Percentiles rank a stretch among this genome's conserved stretches.
These are phyloP conservation scores for Acipenser ruthenus DNA, from an alignment of 2,797 vertebrate genomes.

Conservation along the genomic window DNA sequence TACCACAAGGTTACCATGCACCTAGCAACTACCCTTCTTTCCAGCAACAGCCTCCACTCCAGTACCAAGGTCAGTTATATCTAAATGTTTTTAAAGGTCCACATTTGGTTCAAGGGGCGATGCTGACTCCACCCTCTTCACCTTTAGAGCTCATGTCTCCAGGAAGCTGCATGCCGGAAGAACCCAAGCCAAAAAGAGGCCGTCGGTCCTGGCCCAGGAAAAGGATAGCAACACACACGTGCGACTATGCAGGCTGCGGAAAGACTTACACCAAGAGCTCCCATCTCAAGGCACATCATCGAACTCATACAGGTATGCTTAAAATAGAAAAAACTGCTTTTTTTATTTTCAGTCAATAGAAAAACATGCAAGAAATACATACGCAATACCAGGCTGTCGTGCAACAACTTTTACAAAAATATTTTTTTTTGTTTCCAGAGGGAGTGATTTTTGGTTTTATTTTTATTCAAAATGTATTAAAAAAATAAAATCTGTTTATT, in stretches of 20 bases:
- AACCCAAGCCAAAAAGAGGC: slow-evolving; percentile 87
- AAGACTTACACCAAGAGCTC: slow-evolving; percentile 99
- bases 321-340: not conserved
- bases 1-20: slow-evolving; percentile 72
- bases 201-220: slow-evolving; percentile 92
- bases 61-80: slow-evolving; percentile 84
- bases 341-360: no score
- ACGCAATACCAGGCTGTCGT: no score
- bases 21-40: slow-evolving; percentile 69
- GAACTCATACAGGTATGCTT: slow-evolving; percentile 89
- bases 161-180: slow-evolving; percentile 72
- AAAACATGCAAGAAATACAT: no score
- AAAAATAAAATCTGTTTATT: no score
- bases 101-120: not conserved
- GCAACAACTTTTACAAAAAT: no score
- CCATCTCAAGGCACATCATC: slow-evolving; percentile 93
- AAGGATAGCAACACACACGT: slow-evolving; percentile 89
- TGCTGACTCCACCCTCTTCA: slow-evolving; percentile 47
- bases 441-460: no score
- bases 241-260: slow-evolving; percentile 89
- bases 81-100: slow-evolving; percentile 28
- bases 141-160: slow-evolving; percentile 77
- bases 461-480: no score
- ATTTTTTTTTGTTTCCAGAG: no score
- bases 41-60: slow-evolving; percentile 67